These are phyloP conservation scores for Phalangium opilio DNA, from an alignment of 2,888 invertebrate species.

Conservation along the genomic window DNA sequence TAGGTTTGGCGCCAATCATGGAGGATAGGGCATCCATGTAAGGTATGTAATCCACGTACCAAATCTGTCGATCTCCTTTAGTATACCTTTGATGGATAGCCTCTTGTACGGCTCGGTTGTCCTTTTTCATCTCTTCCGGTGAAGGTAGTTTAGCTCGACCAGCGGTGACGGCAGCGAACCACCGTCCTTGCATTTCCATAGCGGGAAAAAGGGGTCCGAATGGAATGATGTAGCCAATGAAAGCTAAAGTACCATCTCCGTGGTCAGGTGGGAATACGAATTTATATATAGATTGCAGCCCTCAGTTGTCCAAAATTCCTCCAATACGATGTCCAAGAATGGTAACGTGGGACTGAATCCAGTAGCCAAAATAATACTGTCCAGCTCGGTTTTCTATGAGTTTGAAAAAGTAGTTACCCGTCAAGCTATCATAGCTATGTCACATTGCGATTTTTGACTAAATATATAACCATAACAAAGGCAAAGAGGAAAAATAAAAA, in stretches of 20 bases:
- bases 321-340: slow-evolving; percentile 16
- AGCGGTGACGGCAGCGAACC: slow-evolving; percentile 30
- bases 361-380: slow-evolving; percentile 18
- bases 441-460: too few relatives aligned
- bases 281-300: slow-evolving; percentile 28
- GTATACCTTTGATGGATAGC: not conserved
- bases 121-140: slow-evolving; percentile 11
- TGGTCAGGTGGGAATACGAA: slow-evolving; percentile 31
- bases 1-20: slow-evolving; percentile 23
- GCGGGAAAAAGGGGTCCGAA: slow-evolving; percentile 35
- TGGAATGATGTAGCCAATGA: slow-evolving; percentile 35
- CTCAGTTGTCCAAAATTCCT: too few relatives aligned
- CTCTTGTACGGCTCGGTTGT: slow-evolving; percentile 5
- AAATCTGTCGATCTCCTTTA: too few relatives aligned
- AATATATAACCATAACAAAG: too few relatives aligned
- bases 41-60: too few relatives aligned
- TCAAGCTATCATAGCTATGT: too few relatives aligned
- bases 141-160: slow-evolving; percentile 10
- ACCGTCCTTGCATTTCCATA: slow-evolving; percentile 34
- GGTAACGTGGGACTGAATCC: slow-evolving; percentile 31
- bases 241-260: slow-evolving; percentile 29
- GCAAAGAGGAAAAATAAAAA: too few relatives aligned
- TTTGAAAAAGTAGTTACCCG: too few relatives aligned
- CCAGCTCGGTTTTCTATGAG: too few relatives aligned
- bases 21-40: too few relatives aligned